Evolutionary conservation across 1,140 invertebrate species (phyloP), one percentile per base, ranked within the genome.

Genomic region (Trypoxylus dichotomus): DNA sequence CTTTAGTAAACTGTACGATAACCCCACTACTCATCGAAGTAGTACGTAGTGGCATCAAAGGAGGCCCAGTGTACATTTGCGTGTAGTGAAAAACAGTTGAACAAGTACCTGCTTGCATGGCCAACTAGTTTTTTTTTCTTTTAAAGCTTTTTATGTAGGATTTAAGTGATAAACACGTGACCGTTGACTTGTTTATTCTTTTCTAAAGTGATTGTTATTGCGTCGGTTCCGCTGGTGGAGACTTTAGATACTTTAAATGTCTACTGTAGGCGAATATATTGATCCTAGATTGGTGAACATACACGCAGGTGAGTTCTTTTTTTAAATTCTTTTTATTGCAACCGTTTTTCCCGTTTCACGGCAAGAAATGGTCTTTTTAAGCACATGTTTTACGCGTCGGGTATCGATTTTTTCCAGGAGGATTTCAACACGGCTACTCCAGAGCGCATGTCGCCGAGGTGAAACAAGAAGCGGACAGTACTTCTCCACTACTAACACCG

Each of bases 401-500:
- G 15, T 8, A 37, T 74, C 29, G 29, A 74, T 77, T 54, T 72
- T 58, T 54, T 19, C 7, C 15, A 54, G 8, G 42, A 72, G 76
- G 37, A 60, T 74, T 60, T 76, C 76, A 78, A 77, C 78, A n/a
- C 10, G 10, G 24, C 15, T 42, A 72, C 78, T 32, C 73, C 75
- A 42, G 21, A 32, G 13, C 79, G 42, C 74, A 77, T n/a, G 43
- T 75, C 41, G 47, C 74, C 60, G 81, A 84, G 80, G 89, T 91
- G 41, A 91, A 92, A 83, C 87, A 91, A 80, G 91, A 92, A 42
- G 88, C 90, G 75, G 90, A 90, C 75, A 88, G 86, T 72, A 84
- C 88, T 41, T 91, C 91, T 19, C 90, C 91, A 8, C 86, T 92
- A 79, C 85, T 93, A 75, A 94, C 93, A 68, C 92, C 93, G 24